A percentile compares a stretch with the other conserved stretches of the same genome.
Conservation (phyloP, 1,140 invertebrate genomes). For the Brachionus rotundiformis region DNA sequence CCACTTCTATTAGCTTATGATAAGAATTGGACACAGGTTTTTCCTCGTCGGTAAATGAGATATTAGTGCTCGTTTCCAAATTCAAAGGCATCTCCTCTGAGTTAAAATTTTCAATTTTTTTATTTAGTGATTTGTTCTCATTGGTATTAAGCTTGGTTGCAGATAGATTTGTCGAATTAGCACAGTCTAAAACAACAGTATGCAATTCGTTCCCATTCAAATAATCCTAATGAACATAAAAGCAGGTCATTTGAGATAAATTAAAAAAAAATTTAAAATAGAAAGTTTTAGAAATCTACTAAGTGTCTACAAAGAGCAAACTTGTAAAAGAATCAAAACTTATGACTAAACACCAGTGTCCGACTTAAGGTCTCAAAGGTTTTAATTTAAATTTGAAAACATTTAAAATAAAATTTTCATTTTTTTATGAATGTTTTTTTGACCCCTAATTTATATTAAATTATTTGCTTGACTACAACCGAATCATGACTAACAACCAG, state of each 20-base stretch:
- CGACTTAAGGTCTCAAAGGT: not conserved
- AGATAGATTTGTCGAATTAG: constrained; percentile 3
- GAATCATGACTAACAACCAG: constrained; percentile 37
- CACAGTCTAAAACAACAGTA: constrained; percentile 29
- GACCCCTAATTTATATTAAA: constrained; percentile 15
- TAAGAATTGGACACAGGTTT: constrained; percentile 27
- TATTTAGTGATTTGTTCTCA: not conserved
- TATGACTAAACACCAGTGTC: not conserved
- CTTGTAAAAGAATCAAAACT: not conserved
- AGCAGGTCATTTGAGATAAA: constrained; percentile 43
- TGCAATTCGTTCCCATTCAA: constrained; percentile 34
- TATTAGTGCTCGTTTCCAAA: constrained; percentile 3
- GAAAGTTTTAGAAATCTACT: not conserved
- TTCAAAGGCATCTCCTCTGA: constrained; percentile 24
- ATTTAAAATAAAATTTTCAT: not conserved
- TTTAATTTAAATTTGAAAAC: constrained; percentile 17
- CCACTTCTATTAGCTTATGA: constrained; percentile 1
- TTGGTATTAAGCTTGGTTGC: constrained; percentile 20
- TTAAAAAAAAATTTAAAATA: constrained; percentile 4
- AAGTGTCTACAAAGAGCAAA: not conserved
- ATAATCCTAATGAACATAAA: constrained; percentile 20
- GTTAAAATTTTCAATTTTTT: not conserved
- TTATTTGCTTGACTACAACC: constrained; percentile 43
- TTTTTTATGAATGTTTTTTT: constrained; percentile 17
- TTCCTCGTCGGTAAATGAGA: constrained; percentile 36